A percentile compares a stretch with the other conserved stretches of the same genome.
phyloP scores from a whole-genome alignment of 2,113 vertebrate species.

The Felis chaus region DNA sequence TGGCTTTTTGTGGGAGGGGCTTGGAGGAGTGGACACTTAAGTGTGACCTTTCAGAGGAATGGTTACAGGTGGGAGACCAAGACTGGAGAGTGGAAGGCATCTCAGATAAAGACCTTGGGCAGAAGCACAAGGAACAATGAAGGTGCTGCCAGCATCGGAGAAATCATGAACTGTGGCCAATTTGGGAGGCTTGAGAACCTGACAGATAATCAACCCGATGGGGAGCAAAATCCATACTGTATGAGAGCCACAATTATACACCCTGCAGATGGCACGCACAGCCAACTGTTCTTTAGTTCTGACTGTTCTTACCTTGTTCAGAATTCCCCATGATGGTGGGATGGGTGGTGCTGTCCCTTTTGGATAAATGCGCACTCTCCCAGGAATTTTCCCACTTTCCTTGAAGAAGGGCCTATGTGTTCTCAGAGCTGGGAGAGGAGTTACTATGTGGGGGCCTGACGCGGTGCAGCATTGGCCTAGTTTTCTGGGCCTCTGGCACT shows the following conservation, averaged over 20 bases:
- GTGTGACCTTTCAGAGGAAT: neutral
- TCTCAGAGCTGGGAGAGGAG: neutral
- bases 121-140: neutral
- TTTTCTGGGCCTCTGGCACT: neutral
- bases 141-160: neutral
- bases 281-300: neutral
- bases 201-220: neutral
- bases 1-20: neutral
- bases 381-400: neutral
- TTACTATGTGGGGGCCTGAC: neutral
- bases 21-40: neutral
- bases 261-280: no score
- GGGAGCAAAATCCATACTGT: neutral
- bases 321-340: neutral
- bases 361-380: neutral
- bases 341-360: neutral
- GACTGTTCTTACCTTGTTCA: neutral
- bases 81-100: neutral
- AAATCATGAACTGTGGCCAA: neutral
- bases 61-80: neutral
- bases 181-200: neutral
- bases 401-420: neutral
- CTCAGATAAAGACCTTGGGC: no score
- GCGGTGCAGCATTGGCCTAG: neutral
- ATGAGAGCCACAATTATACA: fast-evolving